These are phyloP conservation scores for Phoenoteleia sp. DNA, from an alignment of 2,888 invertebrate genomes.

Conservation along the genomic window DNA sequence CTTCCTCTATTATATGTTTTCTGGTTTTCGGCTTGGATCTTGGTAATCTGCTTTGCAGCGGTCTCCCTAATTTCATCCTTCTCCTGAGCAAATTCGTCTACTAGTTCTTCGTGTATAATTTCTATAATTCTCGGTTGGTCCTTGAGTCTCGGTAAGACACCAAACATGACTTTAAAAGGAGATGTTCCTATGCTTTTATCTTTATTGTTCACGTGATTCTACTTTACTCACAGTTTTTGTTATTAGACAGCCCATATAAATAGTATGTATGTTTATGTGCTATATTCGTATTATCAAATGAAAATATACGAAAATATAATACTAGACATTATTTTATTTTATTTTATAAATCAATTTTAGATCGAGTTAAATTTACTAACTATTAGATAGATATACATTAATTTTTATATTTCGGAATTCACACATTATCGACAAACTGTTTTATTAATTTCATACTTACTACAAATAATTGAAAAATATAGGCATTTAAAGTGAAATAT, in stretches of 20 bases:
- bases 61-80: background rate
- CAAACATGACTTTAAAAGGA: background rate
- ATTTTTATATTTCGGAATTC: background rate
- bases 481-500: conserved; percentile 78
- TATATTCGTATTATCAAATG: no score
- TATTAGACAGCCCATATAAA: no score
- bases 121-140: no score
- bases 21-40: background rate
- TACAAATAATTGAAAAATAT: conserved; percentile 77
- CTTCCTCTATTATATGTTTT: background rate
- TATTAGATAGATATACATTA: no score
- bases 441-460: conserved; percentile 72
- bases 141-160: background rate
- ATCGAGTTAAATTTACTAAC: no score
- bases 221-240: no score
- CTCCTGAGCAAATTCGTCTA: background rate
- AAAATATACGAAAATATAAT: no score
- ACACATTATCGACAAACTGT: background rate
- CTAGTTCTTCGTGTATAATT: background rate
- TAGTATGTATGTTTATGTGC: no score
- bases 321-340: no score
- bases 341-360: no score
- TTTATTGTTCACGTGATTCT: no score
- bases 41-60: background rate
- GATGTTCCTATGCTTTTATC: no score